Percentiles rank a stretch among this genome's conserved stretches.
phyloP scores from a whole-genome alignment of 2,888 invertebrate species.

The Caenorhabditis sp. region DNA sequence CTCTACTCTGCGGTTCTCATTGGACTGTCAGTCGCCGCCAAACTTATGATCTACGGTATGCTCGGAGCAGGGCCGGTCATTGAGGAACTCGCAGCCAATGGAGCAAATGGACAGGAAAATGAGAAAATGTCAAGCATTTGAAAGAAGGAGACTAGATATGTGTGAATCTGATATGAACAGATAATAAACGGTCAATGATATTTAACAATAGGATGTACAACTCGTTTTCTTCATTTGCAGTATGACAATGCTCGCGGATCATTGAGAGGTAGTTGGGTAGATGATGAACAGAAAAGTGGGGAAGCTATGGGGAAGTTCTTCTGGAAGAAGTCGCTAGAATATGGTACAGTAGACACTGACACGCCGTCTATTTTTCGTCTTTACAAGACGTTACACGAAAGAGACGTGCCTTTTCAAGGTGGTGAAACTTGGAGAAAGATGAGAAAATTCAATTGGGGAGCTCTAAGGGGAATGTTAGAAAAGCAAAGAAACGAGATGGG shows the following conservation, averaged over 20 bases:
- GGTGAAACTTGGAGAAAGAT: neutral
- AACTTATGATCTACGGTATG: slow-evolving; percentile 39
- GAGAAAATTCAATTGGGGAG: slow-evolving; percentile 1
- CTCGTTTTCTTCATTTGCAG: neutral
- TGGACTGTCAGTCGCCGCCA: slow-evolving; percentile 27
- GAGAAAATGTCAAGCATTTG: neutral
- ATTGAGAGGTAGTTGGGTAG: too few relatives aligned
- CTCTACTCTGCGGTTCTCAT: slow-evolving; percentile 37
- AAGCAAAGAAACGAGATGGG: neutral
- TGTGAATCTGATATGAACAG: neutral
- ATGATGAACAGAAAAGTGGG: neutral
- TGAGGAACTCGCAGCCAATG: neutral
- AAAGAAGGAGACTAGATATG: neutral
- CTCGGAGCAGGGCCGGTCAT: slow-evolving; percentile 8
- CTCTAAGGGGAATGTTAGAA: neutral
- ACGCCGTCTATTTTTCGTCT: slow-evolving; percentile 5
- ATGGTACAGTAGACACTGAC: slow-evolving; percentile 8
- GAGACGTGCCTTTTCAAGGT: neutral
- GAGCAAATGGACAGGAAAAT: neutral
- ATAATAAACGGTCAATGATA: neutral
- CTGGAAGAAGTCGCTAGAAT: neutral
- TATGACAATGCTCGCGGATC: too few relatives aligned
- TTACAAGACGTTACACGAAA: slow-evolving; percentile 4
- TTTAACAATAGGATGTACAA: neutral
- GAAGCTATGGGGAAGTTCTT: neutral